phyloP scores from a whole-genome alignment of 1,140 invertebrate species.

The Drosophila subobscura region DNA sequence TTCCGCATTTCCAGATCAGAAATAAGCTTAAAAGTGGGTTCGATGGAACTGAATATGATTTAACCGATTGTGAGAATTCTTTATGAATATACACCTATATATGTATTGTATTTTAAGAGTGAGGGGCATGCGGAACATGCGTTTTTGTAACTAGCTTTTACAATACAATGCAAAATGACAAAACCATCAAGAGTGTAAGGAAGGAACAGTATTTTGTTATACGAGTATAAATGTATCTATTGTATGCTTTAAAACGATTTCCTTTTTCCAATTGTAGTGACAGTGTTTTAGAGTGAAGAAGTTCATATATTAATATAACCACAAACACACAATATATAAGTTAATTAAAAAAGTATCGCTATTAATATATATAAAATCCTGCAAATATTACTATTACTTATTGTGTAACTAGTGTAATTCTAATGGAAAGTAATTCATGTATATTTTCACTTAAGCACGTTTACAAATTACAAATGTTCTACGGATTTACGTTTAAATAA shows the following conservation, averaged over 20 bases:
- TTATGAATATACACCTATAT: conserved; percentile 33
- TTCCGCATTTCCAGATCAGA: conserved; percentile 49
- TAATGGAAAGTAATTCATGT: conserved; percentile 63
- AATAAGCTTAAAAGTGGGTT: conserved; percentile 14
- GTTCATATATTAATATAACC: conserved; percentile 34
- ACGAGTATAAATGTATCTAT: conserved; percentile 36
- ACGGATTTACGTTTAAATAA: conserved; percentile 64
- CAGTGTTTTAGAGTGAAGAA: conserved; percentile 23
- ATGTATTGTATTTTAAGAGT: conserved; percentile 57
- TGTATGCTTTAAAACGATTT: conserved; percentile 62
- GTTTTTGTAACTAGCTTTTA: conserved; percentile 74
- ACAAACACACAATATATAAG: conserved; percentile 43
- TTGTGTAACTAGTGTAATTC: conserved; percentile 73
- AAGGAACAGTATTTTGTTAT: conserved; percentile 75
- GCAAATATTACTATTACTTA: conserved; percentile 78
- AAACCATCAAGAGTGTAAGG: conserved; percentile 61
- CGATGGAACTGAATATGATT: conserved; percentile 28
- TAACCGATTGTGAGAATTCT: conserved; percentile 40
- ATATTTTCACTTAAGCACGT: conserved; percentile 79
- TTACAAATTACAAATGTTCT: conserved; percentile 74
- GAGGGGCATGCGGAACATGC: conserved; percentile 33
- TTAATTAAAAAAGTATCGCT: conserved; percentile 55
- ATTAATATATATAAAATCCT: conserved; percentile 65
- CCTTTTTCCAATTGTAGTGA: conserved; percentile 62
- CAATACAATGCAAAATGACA: conserved; percentile 71